A percentile compares a stretch with the other conserved stretches of the same genome.
Evolutionary conservation across 2,113 vertebrate genomes (phyloP).

Genomic region (Myodes glareolus): DNA sequence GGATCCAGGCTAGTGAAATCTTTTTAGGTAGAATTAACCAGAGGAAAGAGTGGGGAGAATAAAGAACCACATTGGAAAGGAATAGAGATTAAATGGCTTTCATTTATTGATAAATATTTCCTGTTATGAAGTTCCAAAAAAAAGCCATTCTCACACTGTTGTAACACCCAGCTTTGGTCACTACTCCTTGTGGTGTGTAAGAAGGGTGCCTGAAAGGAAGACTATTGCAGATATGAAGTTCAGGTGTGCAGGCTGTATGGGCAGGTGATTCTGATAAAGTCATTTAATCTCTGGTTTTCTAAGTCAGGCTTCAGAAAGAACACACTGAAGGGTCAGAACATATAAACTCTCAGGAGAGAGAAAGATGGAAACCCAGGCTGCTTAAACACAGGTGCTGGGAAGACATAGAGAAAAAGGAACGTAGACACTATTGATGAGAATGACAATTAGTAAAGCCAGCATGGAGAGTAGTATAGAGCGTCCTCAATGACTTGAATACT

Average conservation of each 20-base stretch:
- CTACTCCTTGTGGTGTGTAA: neutral
- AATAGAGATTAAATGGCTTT: neutral
- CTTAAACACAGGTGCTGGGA: neutral
- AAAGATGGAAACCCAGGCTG: neutral
- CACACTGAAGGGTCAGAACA: neutral
- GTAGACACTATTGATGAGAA: neutral
- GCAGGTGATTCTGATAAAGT: constrained; percentile 33
- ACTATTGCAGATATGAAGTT: constrained; percentile 4
- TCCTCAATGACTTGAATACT: neutral
- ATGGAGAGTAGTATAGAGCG: neutral
- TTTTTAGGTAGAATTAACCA: neutral
- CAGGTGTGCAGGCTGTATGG: neutral
- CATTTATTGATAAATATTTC: neutral
- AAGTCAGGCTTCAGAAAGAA: neutral
- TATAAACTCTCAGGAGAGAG: neutral
- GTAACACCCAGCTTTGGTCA: neutral
- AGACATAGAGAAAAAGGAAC: neutral
- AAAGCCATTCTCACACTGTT: neutral
- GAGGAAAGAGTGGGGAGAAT: neutral
- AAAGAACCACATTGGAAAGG: neutral
- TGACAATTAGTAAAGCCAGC: neutral
- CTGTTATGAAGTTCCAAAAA: constrained; percentile 2
- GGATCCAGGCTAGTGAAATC: neutral
- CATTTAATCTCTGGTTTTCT: constrained; percentile 46
- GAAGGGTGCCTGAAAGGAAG: neutral